A percentile compares a stretch with the other conserved stretches of the same genome.
phyloP scores from a whole-genome alignment of 1,140 invertebrate genomes.

The Drosophila rufa region DNA sequence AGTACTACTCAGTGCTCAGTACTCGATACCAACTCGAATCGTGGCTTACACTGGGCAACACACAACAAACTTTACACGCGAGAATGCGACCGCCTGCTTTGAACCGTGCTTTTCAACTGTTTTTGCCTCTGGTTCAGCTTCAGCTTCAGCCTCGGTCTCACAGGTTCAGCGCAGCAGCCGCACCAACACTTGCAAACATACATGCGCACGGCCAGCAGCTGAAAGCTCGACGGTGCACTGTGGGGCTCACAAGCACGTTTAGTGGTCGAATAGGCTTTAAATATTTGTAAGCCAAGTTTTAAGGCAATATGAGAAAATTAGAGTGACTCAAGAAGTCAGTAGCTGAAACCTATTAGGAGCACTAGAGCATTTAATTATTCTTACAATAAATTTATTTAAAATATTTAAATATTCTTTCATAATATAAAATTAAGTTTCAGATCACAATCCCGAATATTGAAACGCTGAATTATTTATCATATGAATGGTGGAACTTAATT shows the following conservation, averaged over 20 bases:
- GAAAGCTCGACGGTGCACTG: slow-evolving; percentile 47
- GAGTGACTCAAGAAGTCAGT: too few relatives aligned
- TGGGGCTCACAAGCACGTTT: neutral
- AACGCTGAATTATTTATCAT: too few relatives aligned
- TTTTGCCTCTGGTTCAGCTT: slow-evolving; percentile 31
- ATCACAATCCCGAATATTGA: too few relatives aligned
- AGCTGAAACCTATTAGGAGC: too few relatives aligned
- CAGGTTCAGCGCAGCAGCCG: slow-evolving; percentile 21
- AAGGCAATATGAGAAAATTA: too few relatives aligned
- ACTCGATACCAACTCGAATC: slow-evolving; percentile 36
- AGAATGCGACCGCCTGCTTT: slow-evolving; percentile 54
- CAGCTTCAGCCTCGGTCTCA: neutral
- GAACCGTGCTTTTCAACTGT: slow-evolving; percentile 68
- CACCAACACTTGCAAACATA: slow-evolving; percentile 28
- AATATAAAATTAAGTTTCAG: too few relatives aligned
- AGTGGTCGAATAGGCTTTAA: neutral
- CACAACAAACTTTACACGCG: slow-evolving; percentile 29
- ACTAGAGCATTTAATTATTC: too few relatives aligned
- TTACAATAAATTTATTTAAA: too few relatives aligned
- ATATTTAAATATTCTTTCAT: too few relatives aligned
- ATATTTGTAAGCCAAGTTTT: too few relatives aligned
- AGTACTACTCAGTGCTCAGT: slow-evolving; percentile 18
- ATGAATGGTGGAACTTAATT: too few relatives aligned
- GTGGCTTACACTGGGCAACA: slow-evolving; percentile 38
- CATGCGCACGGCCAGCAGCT: slow-evolving; percentile 24